A percentile compares a stretch with the other conserved stretches of the same genome.
These are phyloP conservation scores for Lethrus apterus DNA, from an alignment of 1,140 invertebrate genomes.

Conservation along the genomic window DNA sequence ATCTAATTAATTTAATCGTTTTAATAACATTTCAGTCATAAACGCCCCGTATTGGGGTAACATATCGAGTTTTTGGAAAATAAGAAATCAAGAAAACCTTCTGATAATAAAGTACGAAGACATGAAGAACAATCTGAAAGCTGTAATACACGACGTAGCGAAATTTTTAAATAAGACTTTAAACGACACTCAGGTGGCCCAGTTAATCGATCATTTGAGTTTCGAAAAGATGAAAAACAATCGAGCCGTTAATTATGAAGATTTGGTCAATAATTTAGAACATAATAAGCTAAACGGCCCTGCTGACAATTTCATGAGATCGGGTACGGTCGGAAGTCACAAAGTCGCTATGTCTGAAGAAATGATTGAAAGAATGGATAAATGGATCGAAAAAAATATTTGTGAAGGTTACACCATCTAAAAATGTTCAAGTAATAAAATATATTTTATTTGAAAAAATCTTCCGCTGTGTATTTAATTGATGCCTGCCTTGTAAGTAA, in stretches of 20 bases:
- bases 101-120: slow-evolving; percentile 81
- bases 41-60: slow-evolving; percentile 43
- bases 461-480: too few species aligned
- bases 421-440: too few species aligned
- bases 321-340: slow-evolving; percentile 79
- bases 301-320: slow-evolving; percentile 61
- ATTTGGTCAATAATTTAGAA: too few species aligned
- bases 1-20: background rate
- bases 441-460: too few species aligned
- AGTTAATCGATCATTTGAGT: slow-evolving; percentile 65
- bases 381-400: slow-evolving; percentile 58
- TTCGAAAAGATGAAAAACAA: slow-evolving; percentile 78
- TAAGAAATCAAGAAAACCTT: slow-evolving; percentile 65
- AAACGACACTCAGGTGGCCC: slow-evolving; percentile 54
- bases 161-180: slow-evolving; percentile 63
- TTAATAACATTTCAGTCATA: background rate
- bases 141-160: slow-evolving; percentile 58
- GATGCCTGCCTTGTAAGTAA: too few species aligned
- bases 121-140: slow-evolving; percentile 64
- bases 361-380: slow-evolving; percentile 61
- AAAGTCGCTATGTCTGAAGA: slow-evolving; percentile 71
- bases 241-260: slow-evolving; percentile 55
- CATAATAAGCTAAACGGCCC: too few species aligned
- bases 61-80: slow-evolving; percentile 64
- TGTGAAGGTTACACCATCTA: too few species aligned